Evolutionary conservation across 1,140 invertebrate species (phyloP).

Genomic region (Aporrectodea caliginosa): DNA sequence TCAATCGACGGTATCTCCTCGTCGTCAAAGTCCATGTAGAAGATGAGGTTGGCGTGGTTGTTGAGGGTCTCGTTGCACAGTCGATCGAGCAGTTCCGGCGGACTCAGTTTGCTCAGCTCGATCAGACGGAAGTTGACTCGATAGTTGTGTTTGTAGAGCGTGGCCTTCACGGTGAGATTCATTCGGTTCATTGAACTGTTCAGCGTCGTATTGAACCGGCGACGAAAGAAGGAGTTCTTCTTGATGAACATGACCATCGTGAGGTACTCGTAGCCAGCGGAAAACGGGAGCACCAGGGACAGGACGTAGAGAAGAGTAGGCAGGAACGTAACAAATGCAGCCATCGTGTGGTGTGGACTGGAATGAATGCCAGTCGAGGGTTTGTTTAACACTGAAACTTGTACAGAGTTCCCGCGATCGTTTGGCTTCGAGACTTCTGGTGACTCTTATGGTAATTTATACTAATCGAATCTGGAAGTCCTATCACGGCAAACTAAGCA

Average conservation of each 20-base stretch:
- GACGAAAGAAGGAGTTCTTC: neutral
- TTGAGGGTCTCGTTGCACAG: slow-evolving; percentile 82
- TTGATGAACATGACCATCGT: neutral
- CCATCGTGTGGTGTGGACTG: too few relatives aligned
- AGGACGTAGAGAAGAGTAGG: neutral
- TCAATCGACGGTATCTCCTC: slow-evolving; percentile 73
- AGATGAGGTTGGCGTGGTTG: slow-evolving; percentile 81
- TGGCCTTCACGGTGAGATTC: neutral
- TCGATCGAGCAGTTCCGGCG: slow-evolving; percentile 61
- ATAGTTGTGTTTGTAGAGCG: neutral
- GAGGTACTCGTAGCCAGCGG: neutral
- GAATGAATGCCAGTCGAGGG: too few relatives aligned
- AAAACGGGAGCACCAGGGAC: neutral
- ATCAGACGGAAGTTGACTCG: neutral
- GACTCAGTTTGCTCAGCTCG: neutral
- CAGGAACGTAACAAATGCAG: too few relatives aligned
- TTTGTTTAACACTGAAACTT: too few relatives aligned
- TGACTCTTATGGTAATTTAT: too few relatives aligned
- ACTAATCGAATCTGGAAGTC: too few relatives aligned
- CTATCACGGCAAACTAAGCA: too few relatives aligned
- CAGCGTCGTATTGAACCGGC: neutral
- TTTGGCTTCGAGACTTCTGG: too few relatives aligned
- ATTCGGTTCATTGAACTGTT: neutral
- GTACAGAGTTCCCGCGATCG: too few relatives aligned
- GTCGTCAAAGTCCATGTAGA: slow-evolving; percentile 91